Evolutionary conservation across 2,113 vertebrate genomes (phyloP).

Genomic region (Indicator indicator): DNA sequence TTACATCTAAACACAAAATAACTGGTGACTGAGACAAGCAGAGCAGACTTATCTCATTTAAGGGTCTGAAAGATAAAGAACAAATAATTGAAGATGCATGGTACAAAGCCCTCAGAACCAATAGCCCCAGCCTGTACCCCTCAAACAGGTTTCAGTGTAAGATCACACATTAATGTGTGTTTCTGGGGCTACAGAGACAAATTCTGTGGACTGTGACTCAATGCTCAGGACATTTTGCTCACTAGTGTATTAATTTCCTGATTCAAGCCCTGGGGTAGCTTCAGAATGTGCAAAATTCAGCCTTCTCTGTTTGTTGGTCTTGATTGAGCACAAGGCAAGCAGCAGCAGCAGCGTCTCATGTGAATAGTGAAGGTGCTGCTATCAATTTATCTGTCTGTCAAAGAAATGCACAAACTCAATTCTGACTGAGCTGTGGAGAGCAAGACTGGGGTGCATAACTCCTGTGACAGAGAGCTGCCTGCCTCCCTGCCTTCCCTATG

Average conservation of each 20-base stretch:
- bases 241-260: not conserved
- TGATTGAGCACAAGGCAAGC: fast-evolving
- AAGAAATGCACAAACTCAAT: fast-evolving
- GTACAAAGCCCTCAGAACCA: not conserved
- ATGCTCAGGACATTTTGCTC: not conserved
- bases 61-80: not conserved
- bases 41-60: not conserved
- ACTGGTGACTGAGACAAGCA: not conserved
- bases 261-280: not conserved
- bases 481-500: fast-evolving
- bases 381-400: not conserved
- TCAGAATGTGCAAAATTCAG: not conserved
- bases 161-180: fast-evolving
- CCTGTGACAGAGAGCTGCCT: fast-evolving
- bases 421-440: not conserved
- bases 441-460: fast-evolving
- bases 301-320: not conserved
- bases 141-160: not conserved
- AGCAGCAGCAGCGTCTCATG: fast-evolving
- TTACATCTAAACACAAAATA: not conserved
- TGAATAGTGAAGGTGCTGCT: fast-evolving
- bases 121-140: not conserved
- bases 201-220: not conserved
- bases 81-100: fast-evolving
- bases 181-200: not conserved